These are phyloP conservation scores for Clavelina lepadiformis DNA, from an alignment of 23 tunicate genomes.

Conservation along the genomic window DNA sequence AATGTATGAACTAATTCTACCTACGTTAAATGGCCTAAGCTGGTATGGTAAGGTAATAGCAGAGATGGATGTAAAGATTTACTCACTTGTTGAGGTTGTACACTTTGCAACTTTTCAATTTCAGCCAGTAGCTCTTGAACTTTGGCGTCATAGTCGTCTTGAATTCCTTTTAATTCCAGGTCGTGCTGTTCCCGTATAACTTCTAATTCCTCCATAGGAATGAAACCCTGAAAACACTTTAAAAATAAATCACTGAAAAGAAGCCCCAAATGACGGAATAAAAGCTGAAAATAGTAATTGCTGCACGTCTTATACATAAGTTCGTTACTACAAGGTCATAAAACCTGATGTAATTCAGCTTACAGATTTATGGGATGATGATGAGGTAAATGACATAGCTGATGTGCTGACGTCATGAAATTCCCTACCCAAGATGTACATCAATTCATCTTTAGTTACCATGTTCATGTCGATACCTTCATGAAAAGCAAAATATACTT, in stretches of 20 bases:
- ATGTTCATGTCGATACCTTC: conserved; percentile 59
- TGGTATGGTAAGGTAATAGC: too few species aligned
- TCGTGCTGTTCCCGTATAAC: conserved; percentile 82
- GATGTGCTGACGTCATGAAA: conserved; percentile 71
- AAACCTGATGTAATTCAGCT: neutral
- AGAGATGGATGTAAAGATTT: too few species aligned
- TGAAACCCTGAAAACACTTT: conserved; percentile 33
- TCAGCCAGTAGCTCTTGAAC: conserved; percentile 59
- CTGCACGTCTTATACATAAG: too few species aligned
- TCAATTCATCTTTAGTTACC: conserved; percentile 49
- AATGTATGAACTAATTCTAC: too few species aligned
- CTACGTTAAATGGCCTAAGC: too few species aligned
- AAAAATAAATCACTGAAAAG: neutral
- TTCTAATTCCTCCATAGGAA: conserved; percentile 68
- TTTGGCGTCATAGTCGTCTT: conserved; percentile 82
- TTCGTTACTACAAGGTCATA: too few species aligned
- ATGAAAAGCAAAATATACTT: neutral
- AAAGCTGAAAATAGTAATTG: too few species aligned
- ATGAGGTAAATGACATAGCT: conserved; percentile 77
- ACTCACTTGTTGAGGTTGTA: conserved; percentile 30
- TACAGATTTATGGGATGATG: conserved; percentile 82
- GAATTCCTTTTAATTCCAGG: conserved; percentile 61
- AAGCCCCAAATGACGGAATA: too few species aligned
- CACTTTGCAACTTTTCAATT: conserved; percentile 45
- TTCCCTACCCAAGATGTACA: conserved; percentile 50